Evolutionary conservation across 2,888 invertebrate genomes (phyloP).

Genomic region (Dichetophora obliterata): DNA sequence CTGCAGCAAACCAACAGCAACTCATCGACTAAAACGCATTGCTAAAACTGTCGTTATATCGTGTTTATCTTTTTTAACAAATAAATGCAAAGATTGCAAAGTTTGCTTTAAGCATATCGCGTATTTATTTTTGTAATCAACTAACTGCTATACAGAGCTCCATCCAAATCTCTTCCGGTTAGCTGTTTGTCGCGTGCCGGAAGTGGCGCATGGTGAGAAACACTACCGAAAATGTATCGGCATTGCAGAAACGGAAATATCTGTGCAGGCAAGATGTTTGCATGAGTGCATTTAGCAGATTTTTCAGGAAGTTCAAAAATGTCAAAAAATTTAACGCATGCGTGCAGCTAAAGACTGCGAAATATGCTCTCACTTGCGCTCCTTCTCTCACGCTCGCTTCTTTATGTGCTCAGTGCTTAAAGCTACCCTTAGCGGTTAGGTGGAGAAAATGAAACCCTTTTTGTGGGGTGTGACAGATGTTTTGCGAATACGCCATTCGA

Average conservation of each 20-base stretch:
- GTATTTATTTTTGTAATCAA: not conserved
- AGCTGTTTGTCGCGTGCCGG: constrained; percentile 2
- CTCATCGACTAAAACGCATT: too few relatives aligned
- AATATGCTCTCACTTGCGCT: too few relatives aligned
- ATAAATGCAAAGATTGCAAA: too few relatives aligned
- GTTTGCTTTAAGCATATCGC: too few relatives aligned
- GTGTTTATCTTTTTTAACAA: too few relatives aligned
- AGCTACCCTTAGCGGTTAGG: not conserved
- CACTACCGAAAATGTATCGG: not conserved
- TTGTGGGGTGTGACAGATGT: not conserved
- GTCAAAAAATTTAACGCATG: constrained; percentile 16
- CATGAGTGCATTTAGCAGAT: constrained; percentile 4
- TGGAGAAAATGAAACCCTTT: not conserved
- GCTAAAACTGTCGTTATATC: too few relatives aligned
- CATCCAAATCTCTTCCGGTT: not conserved
- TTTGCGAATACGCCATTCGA: not conserved
- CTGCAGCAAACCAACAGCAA: too few relatives aligned
- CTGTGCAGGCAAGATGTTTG: not conserved
- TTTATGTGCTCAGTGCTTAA: not conserved
- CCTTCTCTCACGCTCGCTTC: not conserved
- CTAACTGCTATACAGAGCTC: not conserved
- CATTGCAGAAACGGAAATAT: not conserved
- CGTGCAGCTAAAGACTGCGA: not conserved
- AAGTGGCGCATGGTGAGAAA: constrained; percentile 16
- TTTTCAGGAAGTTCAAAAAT: constrained; percentile 13